These are phyloP conservation scores for Sitta carolinensis DNA, from an alignment of 2,797 vertebrate species.

Conservation along the genomic window DNA sequence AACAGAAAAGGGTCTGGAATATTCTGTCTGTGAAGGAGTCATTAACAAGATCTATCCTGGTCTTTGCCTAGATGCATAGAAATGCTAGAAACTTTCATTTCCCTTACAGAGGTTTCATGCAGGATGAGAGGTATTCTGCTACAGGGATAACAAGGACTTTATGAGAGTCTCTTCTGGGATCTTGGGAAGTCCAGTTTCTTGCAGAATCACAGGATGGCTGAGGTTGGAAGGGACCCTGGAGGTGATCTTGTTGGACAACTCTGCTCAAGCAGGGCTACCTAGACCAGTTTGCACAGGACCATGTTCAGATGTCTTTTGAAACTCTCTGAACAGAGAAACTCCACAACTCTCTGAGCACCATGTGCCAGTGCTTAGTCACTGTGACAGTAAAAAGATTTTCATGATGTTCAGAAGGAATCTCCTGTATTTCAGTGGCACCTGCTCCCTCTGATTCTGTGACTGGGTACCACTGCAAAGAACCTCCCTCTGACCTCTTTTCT, in stretches of 20 bases:
- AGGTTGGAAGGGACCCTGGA: not conserved
- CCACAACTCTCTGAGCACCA: not conserved
- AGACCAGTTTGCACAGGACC: accelerated
- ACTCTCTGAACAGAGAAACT: not conserved
- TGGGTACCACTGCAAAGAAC: not conserved
- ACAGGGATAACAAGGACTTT: not conserved
- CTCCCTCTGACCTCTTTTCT: not conserved
- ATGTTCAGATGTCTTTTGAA: not conserved
- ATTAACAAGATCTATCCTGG: not conserved
- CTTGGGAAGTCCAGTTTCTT: not conserved
- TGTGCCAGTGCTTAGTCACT: not conserved
- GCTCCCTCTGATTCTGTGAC: not conserved
- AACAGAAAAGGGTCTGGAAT: not conserved
- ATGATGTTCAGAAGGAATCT: not conserved
- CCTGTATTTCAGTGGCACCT: not conserved
- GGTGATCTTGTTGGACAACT: accelerated
- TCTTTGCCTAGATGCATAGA: not conserved
- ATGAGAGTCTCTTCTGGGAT: not conserved
- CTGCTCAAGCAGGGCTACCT: not conserved
- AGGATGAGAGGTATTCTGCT: not conserved
- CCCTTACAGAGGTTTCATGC: not conserved
- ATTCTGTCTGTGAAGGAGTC: not conserved
- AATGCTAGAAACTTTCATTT: not conserved
- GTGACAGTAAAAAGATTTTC: not conserved
- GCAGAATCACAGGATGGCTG: not conserved